These are phyloP conservation scores for Meloidogyne chitwoodi DNA, from an alignment of 1,140 invertebrate genomes.

Conservation along the genomic window DNA sequence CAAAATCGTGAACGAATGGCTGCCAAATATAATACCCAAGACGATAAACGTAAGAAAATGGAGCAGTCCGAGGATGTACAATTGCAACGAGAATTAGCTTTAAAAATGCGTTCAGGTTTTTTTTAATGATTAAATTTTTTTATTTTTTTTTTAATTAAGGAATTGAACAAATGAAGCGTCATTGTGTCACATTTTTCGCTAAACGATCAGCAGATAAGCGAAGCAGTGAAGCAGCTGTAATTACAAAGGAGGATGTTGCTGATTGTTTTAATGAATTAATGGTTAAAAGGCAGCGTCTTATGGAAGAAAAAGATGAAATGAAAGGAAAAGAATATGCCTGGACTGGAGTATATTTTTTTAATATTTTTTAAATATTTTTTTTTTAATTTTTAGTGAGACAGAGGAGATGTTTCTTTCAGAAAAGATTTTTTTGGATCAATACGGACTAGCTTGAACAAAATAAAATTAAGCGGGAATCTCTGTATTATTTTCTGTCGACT, in stretches of 20 bases:
- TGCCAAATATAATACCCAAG: not conserved
- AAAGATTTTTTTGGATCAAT: not conserved
- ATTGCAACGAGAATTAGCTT: conserved; percentile 28
- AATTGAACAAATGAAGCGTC: conserved; percentile 35
- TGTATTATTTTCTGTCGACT: not conserved
- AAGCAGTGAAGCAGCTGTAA: conserved; percentile 7
- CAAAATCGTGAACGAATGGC: conserved; percentile 10
- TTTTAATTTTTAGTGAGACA: conserved; percentile 2
- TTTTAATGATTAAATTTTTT: not conserved
- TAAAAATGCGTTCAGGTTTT: conserved; percentile 27
- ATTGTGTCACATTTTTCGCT: conserved; percentile 34
- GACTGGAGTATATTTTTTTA: conserved; percentile 23
- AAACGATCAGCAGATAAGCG: not conserved
- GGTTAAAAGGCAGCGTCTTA: conserved; percentile 22
- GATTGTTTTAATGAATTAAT: conserved; percentile 39
- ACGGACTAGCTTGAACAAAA: not conserved
- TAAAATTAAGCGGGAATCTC: not conserved
- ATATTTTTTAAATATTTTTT: not conserved
- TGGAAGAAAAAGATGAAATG: not conserved
- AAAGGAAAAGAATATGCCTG: conserved; percentile 18
- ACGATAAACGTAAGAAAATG: conserved; percentile 29
- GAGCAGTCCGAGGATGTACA: conserved; percentile 22
- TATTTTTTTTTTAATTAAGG: conserved; percentile 33
- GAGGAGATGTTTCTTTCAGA: not conserved
- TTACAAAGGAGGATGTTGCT: conserved; percentile 37